phyloP scores from a whole-genome alignment of 2,888 invertebrate genomes.

The Tetragnatha montana region DNA sequence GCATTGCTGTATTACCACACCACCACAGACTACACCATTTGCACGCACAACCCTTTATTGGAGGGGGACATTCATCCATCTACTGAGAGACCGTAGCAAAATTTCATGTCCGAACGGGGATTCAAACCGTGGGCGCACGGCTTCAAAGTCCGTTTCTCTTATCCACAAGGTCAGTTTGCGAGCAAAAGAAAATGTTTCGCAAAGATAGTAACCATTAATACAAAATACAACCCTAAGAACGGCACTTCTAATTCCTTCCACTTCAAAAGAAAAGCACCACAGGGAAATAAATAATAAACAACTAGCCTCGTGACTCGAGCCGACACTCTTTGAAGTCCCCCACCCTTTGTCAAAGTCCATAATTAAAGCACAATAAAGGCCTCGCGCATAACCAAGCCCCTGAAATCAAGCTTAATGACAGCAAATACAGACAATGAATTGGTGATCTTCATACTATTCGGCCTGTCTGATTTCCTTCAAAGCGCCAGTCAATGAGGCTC shows the following conservation, averaged over 20 bases:
- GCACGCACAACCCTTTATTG: too few species aligned
- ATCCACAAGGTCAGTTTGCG: too few species aligned
- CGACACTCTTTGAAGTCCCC: background rate
- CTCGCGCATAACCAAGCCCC: slow-evolving; percentile 23
- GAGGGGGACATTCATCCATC: too few species aligned
- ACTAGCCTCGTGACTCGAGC: background rate
- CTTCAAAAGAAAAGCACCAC: background rate
- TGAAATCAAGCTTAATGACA: background rate
- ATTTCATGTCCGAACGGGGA: too few species aligned
- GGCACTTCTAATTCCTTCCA: background rate
- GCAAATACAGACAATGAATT: slow-evolving; percentile 39
- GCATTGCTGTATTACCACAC: too few species aligned
- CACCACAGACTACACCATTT: too few species aligned
- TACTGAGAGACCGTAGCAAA: too few species aligned
- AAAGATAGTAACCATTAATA: too few species aligned
- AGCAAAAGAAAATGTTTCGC: too few species aligned
- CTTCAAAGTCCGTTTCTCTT: too few species aligned
- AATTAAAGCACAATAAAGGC: background rate
- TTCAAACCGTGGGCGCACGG: too few species aligned
- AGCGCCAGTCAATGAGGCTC: background rate
- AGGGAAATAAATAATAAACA: background rate
- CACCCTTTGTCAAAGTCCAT: background rate
- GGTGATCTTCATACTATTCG: slow-evolving; percentile 22
- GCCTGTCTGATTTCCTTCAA: slow-evolving; percentile 17
- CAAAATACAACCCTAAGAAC: background rate